Evolutionary conservation across 2,797 vertebrate genomes (phyloP), one percentile per base, ranked within the genome.

Genomic region (Orientallactaga sibirica): DNA sequence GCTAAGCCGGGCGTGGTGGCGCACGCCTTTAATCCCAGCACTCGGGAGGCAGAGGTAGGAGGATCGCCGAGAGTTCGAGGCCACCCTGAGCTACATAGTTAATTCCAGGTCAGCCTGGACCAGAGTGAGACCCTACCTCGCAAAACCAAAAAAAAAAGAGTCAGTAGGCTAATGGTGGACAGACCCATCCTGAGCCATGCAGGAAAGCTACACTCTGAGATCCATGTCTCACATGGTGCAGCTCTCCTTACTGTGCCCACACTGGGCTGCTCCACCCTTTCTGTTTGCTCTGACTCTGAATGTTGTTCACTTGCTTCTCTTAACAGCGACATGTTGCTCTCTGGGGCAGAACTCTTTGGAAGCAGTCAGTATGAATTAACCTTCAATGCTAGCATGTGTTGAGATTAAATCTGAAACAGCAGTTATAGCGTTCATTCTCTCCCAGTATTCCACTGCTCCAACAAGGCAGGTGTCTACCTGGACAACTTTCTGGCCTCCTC

Each of bases 161-260:
- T 64, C 55, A 15, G 1, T 15, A 27, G 16, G 27, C 27, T 7
- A 3, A 2, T 3, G 3, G 4, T 7, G 0, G 6, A 20, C 62
- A 75, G 75, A 33, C 8, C 70, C 33, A 4, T 76, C 41, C 29
- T 55, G 73, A 71, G 16, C n/a, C 18, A 8, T 9, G 9, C 16
- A 43, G n/a, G 27, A 77, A 88, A 77, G 24, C 6, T 52, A 8
- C 37, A 15, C 5, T n/a, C 7, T 70, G 70, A 25, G 22, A 27
- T 62, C 3, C 2, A 7, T 74, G n/a, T 73, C 0, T 37, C 29
- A 7, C 8, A 11, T 77, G 48, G 16, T 12, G 8, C 19, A 16
- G 52, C 55, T 33, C 9, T n/a, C 3, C 18, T 61, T 58, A 25
- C 25, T 10, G 1, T 37, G 62, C 24, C 27, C 10, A 3, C 58